Conservation (phyloP, 2,113 vertebrate species). For the Tragelaphus imberbis region DNA sequence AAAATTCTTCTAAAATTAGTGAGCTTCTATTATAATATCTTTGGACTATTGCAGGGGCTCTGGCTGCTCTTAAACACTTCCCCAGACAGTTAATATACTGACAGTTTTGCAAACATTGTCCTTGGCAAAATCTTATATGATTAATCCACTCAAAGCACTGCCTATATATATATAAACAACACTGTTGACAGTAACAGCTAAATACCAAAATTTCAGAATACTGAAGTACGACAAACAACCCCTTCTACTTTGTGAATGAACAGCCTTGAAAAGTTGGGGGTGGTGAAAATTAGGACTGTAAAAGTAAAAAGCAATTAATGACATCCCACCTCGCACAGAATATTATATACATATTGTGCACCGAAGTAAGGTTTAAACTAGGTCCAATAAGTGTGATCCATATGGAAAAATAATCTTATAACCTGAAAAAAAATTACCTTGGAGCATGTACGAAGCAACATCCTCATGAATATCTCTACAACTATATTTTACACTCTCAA, state of each 20-base stretch:
- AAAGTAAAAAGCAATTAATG: neutral
- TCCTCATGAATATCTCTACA: neutral
- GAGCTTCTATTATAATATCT: neutral
- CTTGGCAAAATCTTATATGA: neutral
- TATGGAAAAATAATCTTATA: neutral
- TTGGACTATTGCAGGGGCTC: neutral
- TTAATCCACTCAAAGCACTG: neutral
- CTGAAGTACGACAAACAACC: neutral
- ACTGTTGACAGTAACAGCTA: neutral
- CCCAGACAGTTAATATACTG: neutral
- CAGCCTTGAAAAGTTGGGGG: neutral
- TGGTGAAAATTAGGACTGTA: neutral
- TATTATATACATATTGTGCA: neutral
- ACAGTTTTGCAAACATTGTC: neutral
- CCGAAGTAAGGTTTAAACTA: neutral
- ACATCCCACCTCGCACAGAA: neutral
- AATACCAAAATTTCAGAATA: neutral
- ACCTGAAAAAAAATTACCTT: neutral
- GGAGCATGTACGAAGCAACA: neutral
- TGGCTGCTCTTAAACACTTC: neutral
- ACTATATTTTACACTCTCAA: neutral
- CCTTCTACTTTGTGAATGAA: neutral
- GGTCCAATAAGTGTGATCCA: neutral
- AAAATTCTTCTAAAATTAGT: conserved; percentile 56
- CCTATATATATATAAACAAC: neutral